Conservation (phyloP, 2,797 vertebrate genomes). For the Cetoscarus ocellatus region DNA sequence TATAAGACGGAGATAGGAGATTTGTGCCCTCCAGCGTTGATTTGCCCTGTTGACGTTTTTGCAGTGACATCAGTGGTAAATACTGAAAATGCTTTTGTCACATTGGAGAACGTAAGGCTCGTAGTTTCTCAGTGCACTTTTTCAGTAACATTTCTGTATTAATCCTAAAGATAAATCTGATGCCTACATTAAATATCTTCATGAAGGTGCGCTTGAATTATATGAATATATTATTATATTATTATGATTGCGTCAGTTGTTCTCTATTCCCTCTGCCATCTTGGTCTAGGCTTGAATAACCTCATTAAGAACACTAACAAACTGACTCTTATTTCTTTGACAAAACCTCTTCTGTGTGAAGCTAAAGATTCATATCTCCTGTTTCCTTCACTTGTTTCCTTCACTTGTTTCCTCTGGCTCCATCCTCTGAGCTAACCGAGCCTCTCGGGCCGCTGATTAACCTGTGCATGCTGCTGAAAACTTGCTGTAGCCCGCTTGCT, state of each 20-base stretch:
- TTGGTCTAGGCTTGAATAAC: slow-evolving; percentile 5
- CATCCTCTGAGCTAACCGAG: slow-evolving; percentile 36
- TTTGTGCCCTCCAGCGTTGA: too few relatives aligned
- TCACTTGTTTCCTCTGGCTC: slow-evolving; percentile 28
- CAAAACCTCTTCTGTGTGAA: not conserved
- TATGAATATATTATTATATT: too few relatives aligned
- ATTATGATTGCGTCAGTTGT: too few relatives aligned
- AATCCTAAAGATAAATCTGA: too few relatives aligned
- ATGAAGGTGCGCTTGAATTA: too few relatives aligned
- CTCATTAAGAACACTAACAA: slow-evolving; percentile 7
- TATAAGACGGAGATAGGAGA: too few relatives aligned
- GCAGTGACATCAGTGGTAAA: not conserved
- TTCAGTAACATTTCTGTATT: too few relatives aligned
- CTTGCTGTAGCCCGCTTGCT: slow-evolving; percentile 79
- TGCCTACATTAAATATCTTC: too few relatives aligned
- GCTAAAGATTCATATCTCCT: slow-evolving; percentile 15
- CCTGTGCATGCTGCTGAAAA: slow-evolving; percentile 80
- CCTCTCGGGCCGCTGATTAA: slow-evolving; percentile 80
- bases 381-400: slow-evolving; percentile 29
- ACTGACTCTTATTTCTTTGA: slow-evolving; percentile 8
- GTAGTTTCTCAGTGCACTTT: too few relatives aligned
- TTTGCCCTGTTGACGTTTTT: too few relatives aligned
- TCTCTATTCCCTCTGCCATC: not conserved
- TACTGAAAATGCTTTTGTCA: slow-evolving; percentile 1
- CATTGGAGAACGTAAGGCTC: not conserved